Percentiles rank a stretch among this genome's conserved stretches.
These are phyloP conservation scores for Fundulus diaphanus DNA, from an alignment of 2,797 vertebrate genomes.

Conservation along the genomic window DNA sequence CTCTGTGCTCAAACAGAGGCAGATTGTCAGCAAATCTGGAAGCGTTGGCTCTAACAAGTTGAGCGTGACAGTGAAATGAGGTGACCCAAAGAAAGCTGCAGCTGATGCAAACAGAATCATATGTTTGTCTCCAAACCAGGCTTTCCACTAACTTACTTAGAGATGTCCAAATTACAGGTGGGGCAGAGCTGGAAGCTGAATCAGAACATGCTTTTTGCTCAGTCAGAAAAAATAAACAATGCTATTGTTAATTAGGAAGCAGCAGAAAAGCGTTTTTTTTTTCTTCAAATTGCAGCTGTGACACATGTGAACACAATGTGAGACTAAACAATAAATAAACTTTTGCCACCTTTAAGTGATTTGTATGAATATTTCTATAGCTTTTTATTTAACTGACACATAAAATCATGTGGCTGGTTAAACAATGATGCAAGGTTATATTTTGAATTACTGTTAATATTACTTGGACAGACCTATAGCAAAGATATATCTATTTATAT, in stretches of 20 bases:
- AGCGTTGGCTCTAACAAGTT: slow-evolving; percentile 43
- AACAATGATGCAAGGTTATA: neutral
- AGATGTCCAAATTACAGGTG: neutral
- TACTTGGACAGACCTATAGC: neutral
- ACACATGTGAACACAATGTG: neutral
- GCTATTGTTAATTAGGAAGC: neutral
- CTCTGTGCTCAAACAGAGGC: slow-evolving; percentile 32
- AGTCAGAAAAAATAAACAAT: neutral
- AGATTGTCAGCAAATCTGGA: slow-evolving; percentile 43
- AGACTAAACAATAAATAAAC: neutral
- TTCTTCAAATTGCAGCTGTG: neutral
- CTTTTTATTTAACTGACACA: neutral
- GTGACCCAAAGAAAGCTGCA: slow-evolving; percentile 20
- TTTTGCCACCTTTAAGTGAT: neutral
- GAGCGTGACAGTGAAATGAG: slow-evolving; percentile 48
- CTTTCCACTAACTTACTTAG: neutral
- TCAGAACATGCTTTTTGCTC: neutral
- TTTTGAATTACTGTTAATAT: neutral
- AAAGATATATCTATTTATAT: neutral
- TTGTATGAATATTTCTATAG: neutral
- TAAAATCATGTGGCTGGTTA: neutral
- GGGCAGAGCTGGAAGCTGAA: neutral
- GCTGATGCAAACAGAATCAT: slow-evolving; percentile 2
- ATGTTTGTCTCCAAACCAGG: neutral
- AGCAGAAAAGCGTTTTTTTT: neutral